phyloP scores from a whole-genome alignment of 2,113 vertebrate genomes.

The Tiliqua scincoides region DNA sequence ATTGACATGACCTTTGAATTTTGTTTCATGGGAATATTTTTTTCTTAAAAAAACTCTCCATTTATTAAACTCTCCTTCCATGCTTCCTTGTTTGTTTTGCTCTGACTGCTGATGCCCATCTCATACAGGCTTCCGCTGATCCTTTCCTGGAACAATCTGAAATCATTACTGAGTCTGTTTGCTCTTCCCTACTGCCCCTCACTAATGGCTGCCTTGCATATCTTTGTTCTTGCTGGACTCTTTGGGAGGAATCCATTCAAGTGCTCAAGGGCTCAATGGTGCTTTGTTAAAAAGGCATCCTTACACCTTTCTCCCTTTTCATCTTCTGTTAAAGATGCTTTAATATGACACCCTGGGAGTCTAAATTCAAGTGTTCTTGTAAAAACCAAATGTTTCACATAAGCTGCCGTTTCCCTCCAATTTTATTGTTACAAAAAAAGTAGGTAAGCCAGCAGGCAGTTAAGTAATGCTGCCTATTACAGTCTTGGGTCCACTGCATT shows the following conservation, averaged over 20 bases:
- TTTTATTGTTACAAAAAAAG: background rate
- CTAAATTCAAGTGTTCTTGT: slow-evolving; percentile 30
- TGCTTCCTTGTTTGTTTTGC: background rate
- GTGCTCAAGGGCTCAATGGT: slow-evolving; percentile 12
- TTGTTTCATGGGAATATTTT: no score
- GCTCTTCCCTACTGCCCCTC: background rate
- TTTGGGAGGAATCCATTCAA: slow-evolving; percentile 3
- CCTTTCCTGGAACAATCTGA: slow-evolving; percentile 13
- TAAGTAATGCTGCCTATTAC: background rate
- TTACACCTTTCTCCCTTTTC: slow-evolving; percentile 10
- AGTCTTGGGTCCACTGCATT: no score
- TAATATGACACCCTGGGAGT: slow-evolving; percentile 8
- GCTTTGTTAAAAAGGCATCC: background rate
- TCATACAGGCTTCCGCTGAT: background rate
- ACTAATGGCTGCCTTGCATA: background rate
- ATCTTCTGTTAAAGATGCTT: slow-evolving; percentile 14
- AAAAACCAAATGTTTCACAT: background rate
- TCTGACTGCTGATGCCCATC: rapidly evolving
- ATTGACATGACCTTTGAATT: no score
- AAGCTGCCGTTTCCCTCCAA: background rate
- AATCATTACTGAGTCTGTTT: background rate
- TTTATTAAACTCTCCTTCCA: background rate
- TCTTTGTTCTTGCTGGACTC: background rate
- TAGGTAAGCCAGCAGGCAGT: background rate
- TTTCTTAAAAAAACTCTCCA: background rate